These are phyloP conservation scores for Rhagonycha fulva DNA, from an alignment of 2,888 invertebrate species.

Conservation along the genomic window DNA sequence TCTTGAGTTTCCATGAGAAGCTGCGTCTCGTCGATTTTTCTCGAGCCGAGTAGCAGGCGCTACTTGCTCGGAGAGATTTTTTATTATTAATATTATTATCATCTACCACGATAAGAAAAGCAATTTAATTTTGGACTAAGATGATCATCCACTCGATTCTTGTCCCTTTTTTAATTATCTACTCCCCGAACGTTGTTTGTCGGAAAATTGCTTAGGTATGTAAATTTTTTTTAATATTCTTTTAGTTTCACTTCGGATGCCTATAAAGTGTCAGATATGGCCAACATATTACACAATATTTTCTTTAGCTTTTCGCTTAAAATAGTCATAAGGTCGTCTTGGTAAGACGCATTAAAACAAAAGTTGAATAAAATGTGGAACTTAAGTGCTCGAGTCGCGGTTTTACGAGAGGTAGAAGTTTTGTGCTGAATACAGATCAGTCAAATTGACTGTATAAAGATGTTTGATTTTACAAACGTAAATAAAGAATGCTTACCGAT, in stretches of 20 bases:
- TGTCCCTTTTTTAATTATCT: background rate
- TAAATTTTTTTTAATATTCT: background rate
- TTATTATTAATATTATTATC: background rate
- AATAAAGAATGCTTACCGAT: slow-evolving; percentile 36
- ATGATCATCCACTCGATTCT: background rate
- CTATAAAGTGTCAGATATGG: background rate
- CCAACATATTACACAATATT: background rate
- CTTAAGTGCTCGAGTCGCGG: slow-evolving; percentile 28
- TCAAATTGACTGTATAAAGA: slow-evolving; percentile 43
- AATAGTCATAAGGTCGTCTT: slow-evolving; percentile 1
- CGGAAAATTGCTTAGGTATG: background rate
- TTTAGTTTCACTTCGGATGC: background rate
- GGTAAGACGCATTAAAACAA: slow-evolving; percentile 20
- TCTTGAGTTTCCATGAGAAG: background rate
- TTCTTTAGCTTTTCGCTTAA: background rate
- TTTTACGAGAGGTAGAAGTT: slow-evolving; percentile 33
- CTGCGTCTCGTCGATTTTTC: no score
- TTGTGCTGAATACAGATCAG: slow-evolving; percentile 42
- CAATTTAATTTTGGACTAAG: background rate
- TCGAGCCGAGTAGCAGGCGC: background rate
- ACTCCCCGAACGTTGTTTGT: background rate
- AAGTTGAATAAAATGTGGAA: slow-evolving; percentile 29
- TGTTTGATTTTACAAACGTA: slow-evolving; percentile 41
- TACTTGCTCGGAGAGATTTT: background rate
- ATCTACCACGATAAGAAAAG: background rate